Conservation (phyloP, 1,140 invertebrate genomes). For the Trichoplusia ni region DNA sequence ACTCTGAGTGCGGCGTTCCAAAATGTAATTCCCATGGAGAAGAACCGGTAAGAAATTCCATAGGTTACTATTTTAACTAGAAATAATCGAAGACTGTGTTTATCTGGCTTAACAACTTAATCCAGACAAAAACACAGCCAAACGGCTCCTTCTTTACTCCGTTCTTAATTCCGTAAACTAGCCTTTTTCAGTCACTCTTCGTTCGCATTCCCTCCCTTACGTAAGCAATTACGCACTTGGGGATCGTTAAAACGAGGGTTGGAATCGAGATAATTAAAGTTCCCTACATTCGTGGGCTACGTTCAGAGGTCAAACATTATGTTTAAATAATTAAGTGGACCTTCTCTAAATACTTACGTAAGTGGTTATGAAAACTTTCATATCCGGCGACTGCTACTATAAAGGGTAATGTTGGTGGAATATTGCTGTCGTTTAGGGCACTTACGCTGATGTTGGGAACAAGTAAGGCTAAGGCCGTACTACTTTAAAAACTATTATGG, state of each 20-base stretch:
- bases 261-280: constrained; percentile 54
- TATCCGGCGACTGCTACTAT: constrained; percentile 10
- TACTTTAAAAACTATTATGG: constrained; percentile 33
- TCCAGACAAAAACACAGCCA: not conserved
- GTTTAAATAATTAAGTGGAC: constrained; percentile 39
- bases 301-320: constrained; percentile 35
- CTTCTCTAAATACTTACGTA: constrained; percentile 27
- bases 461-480: constrained; percentile 1
- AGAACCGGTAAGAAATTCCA: no score
- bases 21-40: no score
- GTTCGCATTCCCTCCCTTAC: constrained; percentile 17
- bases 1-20: no score
- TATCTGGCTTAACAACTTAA: not conserved
- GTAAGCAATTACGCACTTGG: constrained; percentile 46
- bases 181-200: constrained; percentile 27
- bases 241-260: constrained; percentile 45
- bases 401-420: constrained; percentile 13
- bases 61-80: no score
- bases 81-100: not conserved
- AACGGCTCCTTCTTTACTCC: not conserved
- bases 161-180: constrained; percentile 26
- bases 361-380: constrained; percentile 33
- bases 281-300: constrained; percentile 36
- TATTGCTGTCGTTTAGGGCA: constrained; percentile 15
- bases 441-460: constrained; percentile 26